Evolutionary conservation across 2,113 vertebrate species (phyloP), one percentile per base, ranked within the genome.

Genomic region (Dolichotis patagonum): DNA sequence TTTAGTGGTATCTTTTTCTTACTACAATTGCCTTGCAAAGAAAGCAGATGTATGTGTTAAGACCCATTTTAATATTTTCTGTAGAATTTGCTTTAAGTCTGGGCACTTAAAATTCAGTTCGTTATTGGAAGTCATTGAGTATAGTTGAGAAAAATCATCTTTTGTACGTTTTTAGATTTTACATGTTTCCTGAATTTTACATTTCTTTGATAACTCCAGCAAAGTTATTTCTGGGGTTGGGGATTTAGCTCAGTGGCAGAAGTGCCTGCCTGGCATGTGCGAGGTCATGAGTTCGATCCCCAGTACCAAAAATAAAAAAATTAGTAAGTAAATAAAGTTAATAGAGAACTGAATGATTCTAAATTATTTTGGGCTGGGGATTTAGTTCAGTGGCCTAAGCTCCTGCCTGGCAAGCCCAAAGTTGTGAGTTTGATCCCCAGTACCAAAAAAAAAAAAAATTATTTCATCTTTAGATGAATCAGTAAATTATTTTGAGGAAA

Each of bases 151-250:
- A 54, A 83, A 90, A 63, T 63, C 0, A n/a, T 32, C 24, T 41
- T 46, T 38, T 95, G 13, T 90, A 43, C 35, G 71, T 75, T 75
- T 46, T 60, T 93, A 49, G 35, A 82, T 75, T 95, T 84, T 54
- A 83, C 14, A 62, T 65, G 84, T 90, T 94, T 52, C n/a, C n/a
- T 88, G 58, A 67, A 90, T 12, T 85, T 91, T 38, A 88, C 16
- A 62, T 82, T 88, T 90, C 8, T 90, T 60, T 86, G 22, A 11
- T 77, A 86, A 86, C 28, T 86, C 24, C 22, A 43, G 46, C 24
- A 60, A 90, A n/a, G n/a, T n/a, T n/a, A n/a, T n/a, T n/a, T n/a
- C n/a, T n/a, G n/a, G n/a, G n/a, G n/a, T n/a, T n/a, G n/a, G n/a
- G n/a, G n/a, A n/a, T n/a, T n/a, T n/a, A n/a, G n/a, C n/a, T n/a